Evolutionary conservation across 1,140 invertebrate genomes (phyloP), one percentile per base, ranked within the genome.

Genomic region (Aphelinus atriplicis): DNA sequence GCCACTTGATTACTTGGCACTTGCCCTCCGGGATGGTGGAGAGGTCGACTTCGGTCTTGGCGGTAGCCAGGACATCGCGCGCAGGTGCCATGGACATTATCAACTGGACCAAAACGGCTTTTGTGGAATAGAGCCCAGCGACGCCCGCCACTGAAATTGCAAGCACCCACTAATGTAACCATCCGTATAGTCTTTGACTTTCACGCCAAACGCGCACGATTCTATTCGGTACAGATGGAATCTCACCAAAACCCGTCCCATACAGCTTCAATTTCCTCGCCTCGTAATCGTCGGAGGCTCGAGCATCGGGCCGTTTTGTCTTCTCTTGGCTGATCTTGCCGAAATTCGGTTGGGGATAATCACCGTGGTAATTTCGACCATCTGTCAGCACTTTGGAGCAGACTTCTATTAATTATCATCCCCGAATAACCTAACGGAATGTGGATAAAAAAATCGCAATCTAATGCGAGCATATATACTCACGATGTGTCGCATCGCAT

Each of bases 11-110:
- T 42, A 83, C 60, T 6, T 70, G 77, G 1, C 81, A 73, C 68
- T 84, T 83, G 10, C 80, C 82, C 42, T 78, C 73, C n/a, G 78
- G 76, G 70, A 83, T 80, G 70, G 67, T 70, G 42, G 45, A 58
- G 7, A 85, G 73, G 48, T 77, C 82, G 47, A 83, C 80, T 80
- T 84, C 79, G 3, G 79, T 61, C 73, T 82, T 77, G n/a, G 81
- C 74, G 26, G 76, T 9, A 53, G 81, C 81, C 50, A 85, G 42
- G n/a, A 84, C 61, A 7, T 84, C 84, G 69, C 82, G 80, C 42
- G 82, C 64, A 0, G 81, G 48, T 5, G 64, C n/a, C 64, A 84
- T 47, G 42, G 76, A 78, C 48, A 64, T 57, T 43, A 84, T n/a
- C 7, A 79, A 82, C 48, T 85, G 84, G 43, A 79, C 7, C 46